These are phyloP conservation scores for Diorhabda carinulata DNA, from an alignment of 1,140 invertebrate species.

Conservation along the genomic window DNA sequence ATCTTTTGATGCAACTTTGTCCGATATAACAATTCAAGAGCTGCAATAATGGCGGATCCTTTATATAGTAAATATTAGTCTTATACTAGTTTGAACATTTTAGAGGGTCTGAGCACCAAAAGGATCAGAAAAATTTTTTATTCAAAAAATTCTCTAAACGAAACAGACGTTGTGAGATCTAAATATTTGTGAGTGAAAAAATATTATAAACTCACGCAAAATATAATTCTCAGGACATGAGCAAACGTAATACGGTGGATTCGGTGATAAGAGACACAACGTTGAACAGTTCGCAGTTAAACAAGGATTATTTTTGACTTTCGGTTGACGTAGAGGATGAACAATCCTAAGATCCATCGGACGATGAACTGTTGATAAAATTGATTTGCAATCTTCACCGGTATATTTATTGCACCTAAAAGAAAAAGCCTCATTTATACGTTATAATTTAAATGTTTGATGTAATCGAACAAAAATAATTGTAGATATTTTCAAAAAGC, in stretches of 20 bases:
- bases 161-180: too few relatives aligned
- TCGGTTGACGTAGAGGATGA: conserved; percentile 72
- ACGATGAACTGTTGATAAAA: conserved; percentile 71
- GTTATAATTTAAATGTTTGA: background rate
- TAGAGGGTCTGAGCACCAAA: too few relatives aligned
- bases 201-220: conserved; percentile 3
- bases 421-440: background rate
- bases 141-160: too few relatives aligned
- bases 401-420: conserved; percentile 66
- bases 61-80: too few relatives aligned
- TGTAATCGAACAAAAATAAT: background rate
- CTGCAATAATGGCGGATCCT: too few relatives aligned
- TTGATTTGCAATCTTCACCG: conserved; percentile 59
- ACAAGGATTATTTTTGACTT: conserved; percentile 50
- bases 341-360: conserved; percentile 85
- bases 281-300: conserved; percentile 62
- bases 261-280: conserved; percentile 72
- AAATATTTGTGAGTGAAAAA: too few relatives aligned
- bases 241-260: conserved; percentile 61
- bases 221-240: conserved; percentile 79
- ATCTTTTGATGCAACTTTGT: background rate
- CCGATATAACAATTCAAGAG: too few relatives aligned
- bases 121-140: too few relatives aligned
- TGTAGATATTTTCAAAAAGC: too few relatives aligned
- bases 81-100: too few relatives aligned